phyloP scores from a whole-genome alignment of 2,113 vertebrate species.

The Nipponia nippon region DNA sequence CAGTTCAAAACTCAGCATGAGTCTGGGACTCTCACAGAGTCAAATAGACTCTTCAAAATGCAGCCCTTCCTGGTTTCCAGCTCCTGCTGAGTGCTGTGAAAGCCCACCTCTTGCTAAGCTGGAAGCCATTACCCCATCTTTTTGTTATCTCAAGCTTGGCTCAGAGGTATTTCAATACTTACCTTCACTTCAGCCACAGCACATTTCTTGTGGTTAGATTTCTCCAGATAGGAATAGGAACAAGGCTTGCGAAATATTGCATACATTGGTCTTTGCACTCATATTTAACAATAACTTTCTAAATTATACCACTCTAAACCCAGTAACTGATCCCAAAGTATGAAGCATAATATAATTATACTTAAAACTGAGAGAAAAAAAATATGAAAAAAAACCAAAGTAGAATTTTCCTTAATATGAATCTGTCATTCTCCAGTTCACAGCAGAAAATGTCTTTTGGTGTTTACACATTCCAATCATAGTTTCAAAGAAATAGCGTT shows the following conservation, averaged over 20 bases:
- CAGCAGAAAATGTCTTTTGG: background rate
- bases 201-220: background rate
- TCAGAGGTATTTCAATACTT: background rate
- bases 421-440: background rate
- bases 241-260: background rate
- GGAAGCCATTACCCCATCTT: background rate
- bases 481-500: background rate
- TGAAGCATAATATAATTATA: background rate
- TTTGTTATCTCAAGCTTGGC: background rate
- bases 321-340: background rate
- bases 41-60: background rate
- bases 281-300: background rate
- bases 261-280: background rate
- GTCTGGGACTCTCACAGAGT: background rate
- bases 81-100: background rate
- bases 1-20: slow-evolving; percentile 17
- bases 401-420: background rate
- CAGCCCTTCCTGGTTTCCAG: background rate
- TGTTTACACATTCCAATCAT: background rate
- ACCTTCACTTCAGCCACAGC: background rate
- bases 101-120: background rate
- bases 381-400: background rate
- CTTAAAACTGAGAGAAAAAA: background rate
- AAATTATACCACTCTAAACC: background rate
- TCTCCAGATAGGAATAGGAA: background rate